phyloP scores from a whole-genome alignment of 2,113 vertebrate species.

The Dicerorhinus sumatrensis region DNA sequence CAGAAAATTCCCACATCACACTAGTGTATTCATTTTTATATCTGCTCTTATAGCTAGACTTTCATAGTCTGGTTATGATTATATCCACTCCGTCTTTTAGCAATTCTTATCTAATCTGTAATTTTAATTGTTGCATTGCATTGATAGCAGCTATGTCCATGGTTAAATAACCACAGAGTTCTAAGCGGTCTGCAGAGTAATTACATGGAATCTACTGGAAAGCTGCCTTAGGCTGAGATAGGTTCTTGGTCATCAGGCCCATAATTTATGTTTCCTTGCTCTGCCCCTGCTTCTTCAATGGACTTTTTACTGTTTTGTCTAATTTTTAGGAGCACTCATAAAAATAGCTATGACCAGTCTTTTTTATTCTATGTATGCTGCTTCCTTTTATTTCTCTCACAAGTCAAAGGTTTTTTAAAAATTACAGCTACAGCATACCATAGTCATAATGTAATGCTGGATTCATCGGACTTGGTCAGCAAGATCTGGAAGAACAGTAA shows the following conservation, averaged over 20 bases:
- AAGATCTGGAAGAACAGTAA: conserved; percentile 79
- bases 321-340: conserved; percentile 75
- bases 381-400: conserved; percentile 78
- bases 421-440: conserved; percentile 84
- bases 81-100: conserved; percentile 18
- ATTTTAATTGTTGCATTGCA: conserved; percentile 54
- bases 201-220: conserved; percentile 62
- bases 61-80: conserved; percentile 23
- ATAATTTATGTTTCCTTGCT: conserved; percentile 36
- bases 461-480: conserved; percentile 85
- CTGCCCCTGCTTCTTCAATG: conserved; percentile 62
- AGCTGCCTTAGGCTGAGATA: conserved; percentile 56
- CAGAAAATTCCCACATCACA: not conserved
- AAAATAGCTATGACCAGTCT: conserved; percentile 72
- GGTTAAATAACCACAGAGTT: conserved; percentile 45
- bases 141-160: not conserved
- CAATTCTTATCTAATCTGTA: conserved; percentile 34
- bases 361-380: conserved; percentile 67
- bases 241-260: conserved; percentile 53
- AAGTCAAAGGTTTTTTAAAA: conserved; percentile 76
- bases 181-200: conserved; percentile 33
- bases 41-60: not conserved
- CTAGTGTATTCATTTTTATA: conserved; percentile 46
- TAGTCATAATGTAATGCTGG: conserved; percentile 82
- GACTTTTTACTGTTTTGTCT: conserved; percentile 61